Evolutionary conservation across 2,888 invertebrate species (phyloP), one percentile per base, ranked within the genome.

Genomic region (Syrphus vitripennis): DNA sequence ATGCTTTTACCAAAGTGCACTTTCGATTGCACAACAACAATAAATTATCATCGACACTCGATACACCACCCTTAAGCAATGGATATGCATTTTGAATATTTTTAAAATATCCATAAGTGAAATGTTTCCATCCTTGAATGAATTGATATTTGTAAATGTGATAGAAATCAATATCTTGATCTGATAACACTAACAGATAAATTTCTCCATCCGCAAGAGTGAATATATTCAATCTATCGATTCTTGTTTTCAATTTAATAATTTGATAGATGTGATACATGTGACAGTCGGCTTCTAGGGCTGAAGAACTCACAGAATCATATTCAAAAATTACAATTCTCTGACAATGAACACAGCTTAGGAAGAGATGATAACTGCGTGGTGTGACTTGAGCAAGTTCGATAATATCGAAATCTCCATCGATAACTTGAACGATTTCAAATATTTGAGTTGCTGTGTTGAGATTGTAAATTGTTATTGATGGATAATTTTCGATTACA

Each of bases 381-480:
- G 78, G 71, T 16, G 87, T 76, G 5, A 88, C 45, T 42, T 75
- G 81, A 19, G 84, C 80, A 14, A 89, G 9, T 74, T 90, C 90
- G 16, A 89, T 90, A 7, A 91, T 83, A 80, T 92, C 91, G 65
- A 89, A 92, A 75, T 90, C 89, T 0, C 92, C 92, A 26, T 88
- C 89, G 34, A 91, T 90, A n/a, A 88, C 78, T 80, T 92, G 91
- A 2, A 88, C 74, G 5, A 89, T 63, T 24, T 89, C 88, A 34
- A 91, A 91, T 19, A 88, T 83, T 9, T 89, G 88, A 0, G 37
- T 84, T 0, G 4, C 4, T 0, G 21, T n/a, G 3, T 88, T 76
- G 7, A 89, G 82, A 1, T 76, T 87, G 80, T 91, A 90, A 16
- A 92, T 88, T 5, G 89, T 89, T 53, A 91, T 45, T 1, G 86